These are phyloP conservation scores for Callimorpha dominula DNA, from an alignment of 2,888 invertebrate genomes.

Conservation along the genomic window DNA sequence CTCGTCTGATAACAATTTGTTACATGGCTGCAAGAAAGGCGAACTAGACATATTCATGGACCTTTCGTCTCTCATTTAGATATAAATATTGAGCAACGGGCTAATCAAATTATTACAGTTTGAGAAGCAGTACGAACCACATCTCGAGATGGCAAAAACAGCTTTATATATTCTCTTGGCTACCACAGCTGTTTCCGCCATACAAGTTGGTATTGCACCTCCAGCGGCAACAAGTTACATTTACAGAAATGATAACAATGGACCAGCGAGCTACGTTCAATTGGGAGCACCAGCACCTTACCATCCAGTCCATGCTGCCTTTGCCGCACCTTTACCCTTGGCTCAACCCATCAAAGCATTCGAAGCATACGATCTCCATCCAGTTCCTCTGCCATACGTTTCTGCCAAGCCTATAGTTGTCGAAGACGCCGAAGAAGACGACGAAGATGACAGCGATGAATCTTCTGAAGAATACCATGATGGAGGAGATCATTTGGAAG, in stretches of 20 bases:
- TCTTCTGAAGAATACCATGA: constrained; percentile 60
- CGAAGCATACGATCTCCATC: constrained; percentile 70
- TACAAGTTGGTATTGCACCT: constrained; percentile 76
- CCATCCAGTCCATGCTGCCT: constrained; percentile 66
- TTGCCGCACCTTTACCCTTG: constrained; percentile 66
- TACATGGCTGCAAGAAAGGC: constrained; percentile 81
- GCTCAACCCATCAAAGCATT: constrained; percentile 62
- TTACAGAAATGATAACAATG: constrained; percentile 81
- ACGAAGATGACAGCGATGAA: constrained; percentile 65
- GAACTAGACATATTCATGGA: constrained; percentile 68
- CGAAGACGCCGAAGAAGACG: constrained; percentile 65
- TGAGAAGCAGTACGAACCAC: constrained; percentile 68
- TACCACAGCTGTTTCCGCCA: constrained; percentile 64
- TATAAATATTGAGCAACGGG: constrained; percentile 84
- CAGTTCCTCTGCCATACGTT: constrained; percentile 74
- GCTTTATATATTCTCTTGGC: constrained; percentile 65
- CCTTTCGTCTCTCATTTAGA: constrained; percentile 75
- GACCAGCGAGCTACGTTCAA: constrained; percentile 80
- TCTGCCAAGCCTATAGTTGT: constrained; percentile 70
- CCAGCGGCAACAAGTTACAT: constrained; percentile 86
- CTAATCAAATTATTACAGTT: constrained; percentile 79
- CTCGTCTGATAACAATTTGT: constrained; percentile 81
- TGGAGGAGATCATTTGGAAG: constrained; percentile 53
- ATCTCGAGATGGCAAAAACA: constrained; percentile 74
- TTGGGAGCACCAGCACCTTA: constrained; percentile 70